These are phyloP conservation scores for Lagorchestes hirsutus DNA, from an alignment of 2,797 vertebrate genomes.

Conservation along the genomic window DNA sequence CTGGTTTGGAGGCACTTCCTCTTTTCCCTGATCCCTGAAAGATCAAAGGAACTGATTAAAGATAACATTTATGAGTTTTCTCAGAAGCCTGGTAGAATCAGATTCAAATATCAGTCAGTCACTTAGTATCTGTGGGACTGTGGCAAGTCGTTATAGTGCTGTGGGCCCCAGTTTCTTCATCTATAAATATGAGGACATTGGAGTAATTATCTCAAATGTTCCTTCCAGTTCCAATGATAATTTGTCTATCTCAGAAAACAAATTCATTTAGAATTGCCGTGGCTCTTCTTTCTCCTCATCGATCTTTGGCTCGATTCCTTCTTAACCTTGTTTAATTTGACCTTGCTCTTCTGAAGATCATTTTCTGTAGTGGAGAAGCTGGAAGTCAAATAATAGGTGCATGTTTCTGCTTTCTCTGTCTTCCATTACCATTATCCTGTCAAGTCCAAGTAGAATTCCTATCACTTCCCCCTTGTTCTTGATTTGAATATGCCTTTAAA, in stretches of 20 bases:
- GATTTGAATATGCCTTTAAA: neutral
- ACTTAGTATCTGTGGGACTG: neutral
- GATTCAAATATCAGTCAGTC: neutral
- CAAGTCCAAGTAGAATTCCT: neutral
- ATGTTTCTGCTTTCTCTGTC: neutral
- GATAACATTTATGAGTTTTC: neutral
- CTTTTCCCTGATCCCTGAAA: neutral
- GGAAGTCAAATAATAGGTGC: neutral
- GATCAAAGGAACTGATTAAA: neutral
- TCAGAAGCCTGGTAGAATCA: neutral
- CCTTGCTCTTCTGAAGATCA: neutral
- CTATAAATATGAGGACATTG: neutral
- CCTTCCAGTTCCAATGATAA: neutral
- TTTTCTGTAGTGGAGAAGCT: neutral
- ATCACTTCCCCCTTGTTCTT: neutral
- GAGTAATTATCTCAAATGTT: neutral
- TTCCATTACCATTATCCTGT: neutral
- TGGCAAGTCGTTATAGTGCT: neutral
- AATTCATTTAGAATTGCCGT: neutral
- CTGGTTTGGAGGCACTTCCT: neutral
- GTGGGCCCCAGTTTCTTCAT: neutral
- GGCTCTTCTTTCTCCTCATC: neutral
- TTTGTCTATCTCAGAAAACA: neutral
- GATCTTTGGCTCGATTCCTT: neutral
- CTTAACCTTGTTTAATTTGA: neutral